phyloP scores from a whole-genome alignment of 2,888 invertebrate genomes.

The Siphonodentalium dalli region DNA sequence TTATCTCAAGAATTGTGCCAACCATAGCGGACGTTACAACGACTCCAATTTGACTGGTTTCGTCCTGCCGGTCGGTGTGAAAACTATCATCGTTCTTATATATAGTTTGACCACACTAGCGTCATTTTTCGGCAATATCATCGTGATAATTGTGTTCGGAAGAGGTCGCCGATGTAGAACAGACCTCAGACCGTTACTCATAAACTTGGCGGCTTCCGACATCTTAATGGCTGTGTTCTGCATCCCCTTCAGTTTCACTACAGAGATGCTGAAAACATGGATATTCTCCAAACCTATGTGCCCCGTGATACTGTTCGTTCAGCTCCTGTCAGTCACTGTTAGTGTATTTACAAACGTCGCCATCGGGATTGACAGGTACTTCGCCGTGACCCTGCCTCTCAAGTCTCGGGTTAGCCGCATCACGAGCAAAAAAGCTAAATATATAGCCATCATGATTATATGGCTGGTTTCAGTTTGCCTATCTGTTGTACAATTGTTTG shows the following conservation, averaged over 20 bases:
- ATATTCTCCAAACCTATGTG: slow-evolving; percentile 68
- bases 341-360: slow-evolving; percentile 67
- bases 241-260: slow-evolving; percentile 82
- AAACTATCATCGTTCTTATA: slow-evolving; percentile 61
- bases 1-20: too few relatives aligned
- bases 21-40: too few relatives aligned
- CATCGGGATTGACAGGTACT: slow-evolving; percentile 67
- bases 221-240: slow-evolving; percentile 89
- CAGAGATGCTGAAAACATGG: slow-evolving; percentile 66
- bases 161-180: slow-evolving; percentile 61
- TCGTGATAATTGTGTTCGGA: slow-evolving; percentile 67
- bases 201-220: slow-evolving; percentile 84
- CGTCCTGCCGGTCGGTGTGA: too few relatives aligned
- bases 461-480: slow-evolving; percentile 65
- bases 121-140: slow-evolving; percentile 66
- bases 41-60: too few relatives aligned
- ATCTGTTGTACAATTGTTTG: slow-evolving; percentile 64
- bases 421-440: slow-evolving; percentile 62
- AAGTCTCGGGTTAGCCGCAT: slow-evolving; percentile 63
- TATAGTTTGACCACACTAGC: slow-evolving; percentile 66
- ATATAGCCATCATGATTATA: slow-evolving; percentile 64
- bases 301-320: slow-evolving; percentile 67
- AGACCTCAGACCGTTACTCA: slow-evolving; percentile 73
- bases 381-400: slow-evolving; percentile 60
- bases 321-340: slow-evolving; percentile 66